Conservation (phyloP, 1,140 invertebrate species). For the Pseudomyrmex dendroicus region DNA sequence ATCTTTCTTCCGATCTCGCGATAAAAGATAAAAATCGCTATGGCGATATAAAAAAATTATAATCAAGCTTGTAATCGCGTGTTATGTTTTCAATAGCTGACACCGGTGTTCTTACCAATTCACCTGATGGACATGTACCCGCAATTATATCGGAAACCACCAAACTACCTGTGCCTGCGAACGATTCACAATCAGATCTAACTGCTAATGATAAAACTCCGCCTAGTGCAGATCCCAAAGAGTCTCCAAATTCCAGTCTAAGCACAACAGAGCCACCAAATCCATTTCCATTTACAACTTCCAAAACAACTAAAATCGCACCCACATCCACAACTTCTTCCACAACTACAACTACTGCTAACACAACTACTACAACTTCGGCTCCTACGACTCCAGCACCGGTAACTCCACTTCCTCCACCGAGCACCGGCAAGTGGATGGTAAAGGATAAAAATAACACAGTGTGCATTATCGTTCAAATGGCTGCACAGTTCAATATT, state of each 20-base stretch:
- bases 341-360: conserved; percentile 54
- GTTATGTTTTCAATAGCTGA: conserved; percentile 33
- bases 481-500: conserved; percentile 88
- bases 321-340: conserved; percentile 46
- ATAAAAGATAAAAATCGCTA: no score
- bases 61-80: background rate
- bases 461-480: conserved; percentile 87
- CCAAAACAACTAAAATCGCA: conserved; percentile 62
- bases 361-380: conserved; percentile 65
- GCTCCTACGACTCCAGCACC: conserved; percentile 70
- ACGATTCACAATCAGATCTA: background rate
- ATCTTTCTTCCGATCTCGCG: no score
- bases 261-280: conserved; percentile 52
- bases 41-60: background rate
- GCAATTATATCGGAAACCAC: background rate
- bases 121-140: background rate
- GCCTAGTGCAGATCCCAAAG: background rate
- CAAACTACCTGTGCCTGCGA: no score
- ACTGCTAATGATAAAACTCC: background rate
- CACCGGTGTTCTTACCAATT: background rate
- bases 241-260: background rate
- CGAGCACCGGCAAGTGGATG: conserved; percentile 85
- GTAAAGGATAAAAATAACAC: conserved; percentile 78
- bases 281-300: conserved; percentile 55
- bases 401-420: conserved; percentile 75